These are phyloP conservation scores for Globicephala melas DNA, from an alignment of 2,113 vertebrate species.

Conservation along the genomic window DNA sequence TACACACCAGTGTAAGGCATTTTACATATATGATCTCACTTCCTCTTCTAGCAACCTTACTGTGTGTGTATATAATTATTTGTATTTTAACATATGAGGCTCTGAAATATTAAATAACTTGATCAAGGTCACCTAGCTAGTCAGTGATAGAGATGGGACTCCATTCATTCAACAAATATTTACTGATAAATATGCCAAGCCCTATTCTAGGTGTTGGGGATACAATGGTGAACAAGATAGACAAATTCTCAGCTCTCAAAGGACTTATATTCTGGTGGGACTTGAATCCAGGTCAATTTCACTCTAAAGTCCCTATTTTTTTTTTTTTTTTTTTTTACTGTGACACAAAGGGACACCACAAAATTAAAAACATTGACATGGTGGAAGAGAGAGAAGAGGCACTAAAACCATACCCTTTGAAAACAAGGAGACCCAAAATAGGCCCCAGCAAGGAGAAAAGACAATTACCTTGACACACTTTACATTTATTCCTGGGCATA, in stretches of 20 bases:
- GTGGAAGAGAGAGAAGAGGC: neutral
- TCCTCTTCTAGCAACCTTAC: neutral
- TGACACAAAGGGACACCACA: neutral
- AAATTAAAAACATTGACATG: neutral
- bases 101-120: conserved; percentile 44
- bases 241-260: neutral
- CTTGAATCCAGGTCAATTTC: neutral
- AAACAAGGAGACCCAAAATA: conserved; percentile 6
- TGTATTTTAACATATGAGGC: neutral
- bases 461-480: conserved; percentile 92
- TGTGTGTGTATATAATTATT: neutral
- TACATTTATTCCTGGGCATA: conserved; percentile 96
- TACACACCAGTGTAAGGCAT: neutral
- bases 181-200: neutral
- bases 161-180: conserved; percentile 33
- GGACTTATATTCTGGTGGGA: neutral
- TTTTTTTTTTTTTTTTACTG: conserved; percentile 23
- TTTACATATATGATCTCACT: neutral
- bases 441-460: neutral
- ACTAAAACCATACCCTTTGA: neutral
- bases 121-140: neutral
- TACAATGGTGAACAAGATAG: neutral
- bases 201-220: neutral
- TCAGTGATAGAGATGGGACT: neutral
- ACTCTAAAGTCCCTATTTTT: conserved; percentile 36